phyloP scores from a whole-genome alignment of 2,888 invertebrate genomes.

The Dasypogon diadema region DNA sequence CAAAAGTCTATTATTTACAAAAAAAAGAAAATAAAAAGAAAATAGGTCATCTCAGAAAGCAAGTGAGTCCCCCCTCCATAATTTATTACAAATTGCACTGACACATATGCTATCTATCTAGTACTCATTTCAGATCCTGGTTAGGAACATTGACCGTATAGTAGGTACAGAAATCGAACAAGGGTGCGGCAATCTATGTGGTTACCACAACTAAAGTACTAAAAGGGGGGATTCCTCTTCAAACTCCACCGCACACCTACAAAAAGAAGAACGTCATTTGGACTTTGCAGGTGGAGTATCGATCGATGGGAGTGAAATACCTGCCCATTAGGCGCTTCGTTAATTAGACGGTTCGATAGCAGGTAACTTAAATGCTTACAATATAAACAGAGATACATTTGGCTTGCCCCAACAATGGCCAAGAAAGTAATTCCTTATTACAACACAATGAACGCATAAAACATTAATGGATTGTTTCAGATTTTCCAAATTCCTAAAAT shows the following conservation, averaged over 20 bases:
- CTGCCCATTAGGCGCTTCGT: background rate
- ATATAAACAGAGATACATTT: background rate
- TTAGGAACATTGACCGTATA: too few relatives aligned
- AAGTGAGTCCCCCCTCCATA: background rate
- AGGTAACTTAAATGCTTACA: background rate
- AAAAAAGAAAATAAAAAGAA: background rate
- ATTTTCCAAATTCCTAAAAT: conserved; percentile 14
- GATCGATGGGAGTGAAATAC: background rate
- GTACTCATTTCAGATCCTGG: background rate
- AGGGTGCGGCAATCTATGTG: conserved; percentile 4
- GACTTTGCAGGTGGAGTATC: background rate
- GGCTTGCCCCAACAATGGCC: background rate
- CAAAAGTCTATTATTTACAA: background rate
- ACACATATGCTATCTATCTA: background rate
- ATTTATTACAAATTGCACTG: conserved; percentile 24
- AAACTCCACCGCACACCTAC: background rate
- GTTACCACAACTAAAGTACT: background rate
- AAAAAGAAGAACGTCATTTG: background rate
- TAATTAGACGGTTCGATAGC: background rate
- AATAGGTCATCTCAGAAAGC: background rate
- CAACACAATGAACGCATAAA: conserved; percentile 7
- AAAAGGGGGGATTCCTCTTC: background rate
- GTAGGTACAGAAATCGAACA: background rate
- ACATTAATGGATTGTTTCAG: conserved; percentile 22
- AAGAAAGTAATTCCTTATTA: conserved; percentile 2